phyloP scores from a whole-genome alignment of 2,888 invertebrate species.

The Leptopilina syphax region DNA sequence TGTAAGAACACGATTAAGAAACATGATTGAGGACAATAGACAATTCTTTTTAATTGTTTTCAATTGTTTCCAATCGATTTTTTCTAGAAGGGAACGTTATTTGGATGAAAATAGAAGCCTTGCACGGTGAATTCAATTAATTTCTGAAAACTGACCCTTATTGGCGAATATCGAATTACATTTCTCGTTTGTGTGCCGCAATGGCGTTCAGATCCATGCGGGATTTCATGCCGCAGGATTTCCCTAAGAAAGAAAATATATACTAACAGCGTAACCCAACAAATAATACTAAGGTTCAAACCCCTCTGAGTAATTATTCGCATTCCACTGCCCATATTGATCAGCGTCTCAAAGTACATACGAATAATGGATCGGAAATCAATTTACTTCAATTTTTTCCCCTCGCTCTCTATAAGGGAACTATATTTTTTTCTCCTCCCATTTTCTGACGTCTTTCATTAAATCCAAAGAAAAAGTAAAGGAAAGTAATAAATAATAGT shows the following conservation, averaged over 20 bases:
- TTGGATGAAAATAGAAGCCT: slow-evolving; percentile 35
- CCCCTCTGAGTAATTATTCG: slow-evolving; percentile 21
- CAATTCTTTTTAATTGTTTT: too few species aligned
- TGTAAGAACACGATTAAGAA: too few species aligned
- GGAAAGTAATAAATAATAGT: too few species aligned
- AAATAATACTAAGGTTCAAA: slow-evolving; percentile 19
- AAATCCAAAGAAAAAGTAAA: too few species aligned
- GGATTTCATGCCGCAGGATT: slow-evolving; percentile 44
- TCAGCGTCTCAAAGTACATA: neutral
- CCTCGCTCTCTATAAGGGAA: neutral
- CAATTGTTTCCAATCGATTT: too few species aligned
- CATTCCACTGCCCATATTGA: slow-evolving; percentile 30
- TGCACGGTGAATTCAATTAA: slow-evolving; percentile 54
- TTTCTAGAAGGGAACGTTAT: too few species aligned
- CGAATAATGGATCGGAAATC: neutral
- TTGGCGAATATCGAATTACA: slow-evolving; percentile 60
- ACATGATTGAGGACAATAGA: too few species aligned
- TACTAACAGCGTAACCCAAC: slow-evolving; percentile 11
- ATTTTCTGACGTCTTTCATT: too few species aligned
- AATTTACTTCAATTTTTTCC: neutral
- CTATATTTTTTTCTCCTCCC: too few species aligned
- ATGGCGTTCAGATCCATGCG: slow-evolving; percentile 30
- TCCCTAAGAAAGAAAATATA: slow-evolving; percentile 29
- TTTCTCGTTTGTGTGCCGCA: slow-evolving; percentile 48
- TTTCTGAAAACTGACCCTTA: slow-evolving; percentile 56